Evolutionary conservation across 2,888 invertebrate species (phyloP).

Genomic region (Scaptomyza flava): DNA sequence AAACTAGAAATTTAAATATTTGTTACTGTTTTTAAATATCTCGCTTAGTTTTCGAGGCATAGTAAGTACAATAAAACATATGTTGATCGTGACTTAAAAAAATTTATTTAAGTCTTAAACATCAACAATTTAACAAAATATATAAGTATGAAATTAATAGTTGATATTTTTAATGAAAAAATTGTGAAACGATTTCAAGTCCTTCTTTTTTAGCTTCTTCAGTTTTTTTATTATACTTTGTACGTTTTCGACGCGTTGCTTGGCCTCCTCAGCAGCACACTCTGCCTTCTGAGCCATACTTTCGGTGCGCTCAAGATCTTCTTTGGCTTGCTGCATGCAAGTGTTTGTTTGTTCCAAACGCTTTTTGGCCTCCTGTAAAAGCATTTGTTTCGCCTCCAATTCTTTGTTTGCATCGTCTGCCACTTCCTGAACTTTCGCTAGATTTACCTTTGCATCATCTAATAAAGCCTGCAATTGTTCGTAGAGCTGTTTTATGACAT

Average conservation of each 20-base stretch:
- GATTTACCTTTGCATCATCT: background rate
- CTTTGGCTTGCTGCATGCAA: conserved; percentile 11
- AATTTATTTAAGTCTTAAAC: conserved; percentile 18
- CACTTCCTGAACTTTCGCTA: background rate
- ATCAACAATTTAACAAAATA: background rate
- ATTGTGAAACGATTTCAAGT: conserved; percentile 7
- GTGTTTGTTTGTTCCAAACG: conserved; percentile 11
- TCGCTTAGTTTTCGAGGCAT: too few relatives aligned
- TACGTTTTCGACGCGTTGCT: conserved; percentile 15
- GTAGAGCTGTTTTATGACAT: background rate
- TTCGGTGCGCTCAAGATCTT: conserved; percentile 32
- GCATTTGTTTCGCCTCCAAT: conserved; percentile 1
- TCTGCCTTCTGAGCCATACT: conserved; percentile 34
- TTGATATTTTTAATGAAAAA: conserved; percentile 8
- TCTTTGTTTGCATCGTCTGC: background rate
- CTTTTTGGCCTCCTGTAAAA: background rate
- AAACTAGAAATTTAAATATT: too few relatives aligned
- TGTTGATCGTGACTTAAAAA: background rate
- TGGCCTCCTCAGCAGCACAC: conserved; percentile 41
- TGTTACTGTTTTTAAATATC: too few relatives aligned
- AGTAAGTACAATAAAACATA: too few relatives aligned
- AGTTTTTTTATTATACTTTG: conserved; percentile 8
- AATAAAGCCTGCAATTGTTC: conserved; percentile 13
- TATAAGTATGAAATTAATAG: background rate
- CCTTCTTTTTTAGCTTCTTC: conserved; percentile 25